Conservation (phyloP, 2,113 vertebrate species). For the Oceanites oceanicus region DNA sequence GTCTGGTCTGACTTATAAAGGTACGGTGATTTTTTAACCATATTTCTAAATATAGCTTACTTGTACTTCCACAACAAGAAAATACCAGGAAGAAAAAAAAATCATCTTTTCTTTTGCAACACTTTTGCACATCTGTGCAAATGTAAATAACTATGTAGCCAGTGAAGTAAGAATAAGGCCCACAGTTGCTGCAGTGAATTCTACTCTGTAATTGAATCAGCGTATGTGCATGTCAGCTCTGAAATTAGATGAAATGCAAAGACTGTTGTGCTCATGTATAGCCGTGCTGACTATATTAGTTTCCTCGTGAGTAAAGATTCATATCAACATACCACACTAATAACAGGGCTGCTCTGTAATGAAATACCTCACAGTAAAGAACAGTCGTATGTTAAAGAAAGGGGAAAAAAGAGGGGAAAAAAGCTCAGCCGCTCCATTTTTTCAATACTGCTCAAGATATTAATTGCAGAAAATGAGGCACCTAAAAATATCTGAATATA, state of each 20-base stretch:
- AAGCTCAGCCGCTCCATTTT: not conserved
- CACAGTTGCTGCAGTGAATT: not conserved
- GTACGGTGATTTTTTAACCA: not conserved
- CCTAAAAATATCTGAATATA: slow-evolving; percentile 27
- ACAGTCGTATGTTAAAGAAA: not conserved
- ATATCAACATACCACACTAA: not conserved
- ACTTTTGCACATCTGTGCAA: not conserved
- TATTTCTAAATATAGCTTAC: not conserved
- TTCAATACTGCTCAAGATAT: not conserved
- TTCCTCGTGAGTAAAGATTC: not conserved
- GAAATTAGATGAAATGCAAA: not conserved
- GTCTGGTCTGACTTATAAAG: not conserved
- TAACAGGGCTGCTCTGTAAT: not conserved
- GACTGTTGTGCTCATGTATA: not conserved
- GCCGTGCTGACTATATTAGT: not conserved
- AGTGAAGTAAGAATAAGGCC: not conserved
- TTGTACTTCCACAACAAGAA: not conserved
- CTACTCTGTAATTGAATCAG: not conserved
- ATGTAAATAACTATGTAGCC: not conserved
- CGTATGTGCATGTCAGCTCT: not conserved
- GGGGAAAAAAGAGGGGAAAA: not conserved
- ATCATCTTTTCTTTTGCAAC: not conserved
- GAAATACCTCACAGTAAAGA: not conserved
- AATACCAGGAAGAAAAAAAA: not conserved
- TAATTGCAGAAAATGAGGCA: slow-evolving; percentile 24